Conservation (phyloP, 2,113 vertebrate species). For the Myrmecobius fasciatus region DNA sequence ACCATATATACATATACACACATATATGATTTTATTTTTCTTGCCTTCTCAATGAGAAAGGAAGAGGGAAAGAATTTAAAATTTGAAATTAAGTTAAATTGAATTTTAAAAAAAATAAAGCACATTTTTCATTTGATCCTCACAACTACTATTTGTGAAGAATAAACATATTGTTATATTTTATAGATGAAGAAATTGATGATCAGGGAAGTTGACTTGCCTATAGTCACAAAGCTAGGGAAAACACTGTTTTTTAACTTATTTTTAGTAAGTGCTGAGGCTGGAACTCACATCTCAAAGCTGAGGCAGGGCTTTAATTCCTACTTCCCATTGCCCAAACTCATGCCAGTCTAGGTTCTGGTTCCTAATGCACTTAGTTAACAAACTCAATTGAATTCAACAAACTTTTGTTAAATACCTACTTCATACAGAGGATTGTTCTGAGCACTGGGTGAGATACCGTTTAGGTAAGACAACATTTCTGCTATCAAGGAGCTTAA, state of each 20-base stretch:
- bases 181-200: neutral
- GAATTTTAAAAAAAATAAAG: neutral
- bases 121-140: neutral
- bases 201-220: neutral
- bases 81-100: neutral
- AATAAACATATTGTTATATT: neutral
- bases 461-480: neutral
- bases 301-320: neutral
- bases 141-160: neutral
- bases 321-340: neutral
- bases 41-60: neutral
- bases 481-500: neutral
- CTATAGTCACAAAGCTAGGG: neutral
- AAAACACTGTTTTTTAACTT: neutral
- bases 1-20: neutral
- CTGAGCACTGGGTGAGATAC: neutral
- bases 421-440: neutral
- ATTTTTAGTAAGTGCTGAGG: neutral
- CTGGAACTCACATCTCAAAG: neutral
- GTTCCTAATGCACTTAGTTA: neutral
- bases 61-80: neutral
- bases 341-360: neutral
- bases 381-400: neutral
- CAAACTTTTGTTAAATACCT: neutral
- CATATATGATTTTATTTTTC: neutral